Evolutionary conservation across 2,888 invertebrate genomes (phyloP), one percentile per base, ranked within the genome.

Genomic region (Poecilus cupreus): DNA sequence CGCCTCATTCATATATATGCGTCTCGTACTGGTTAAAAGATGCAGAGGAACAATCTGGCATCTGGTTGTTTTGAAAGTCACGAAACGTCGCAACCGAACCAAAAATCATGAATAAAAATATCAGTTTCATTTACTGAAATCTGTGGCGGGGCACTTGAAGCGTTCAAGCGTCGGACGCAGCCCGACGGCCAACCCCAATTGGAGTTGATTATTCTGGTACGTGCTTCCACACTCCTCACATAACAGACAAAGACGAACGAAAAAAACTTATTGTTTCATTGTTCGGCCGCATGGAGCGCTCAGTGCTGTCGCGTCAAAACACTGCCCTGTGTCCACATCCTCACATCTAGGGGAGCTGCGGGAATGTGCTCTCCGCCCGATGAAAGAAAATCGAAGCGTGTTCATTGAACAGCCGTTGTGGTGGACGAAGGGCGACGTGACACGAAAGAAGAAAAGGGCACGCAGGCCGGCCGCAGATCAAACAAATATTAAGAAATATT

Each of bases 401-500:
- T 80, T 80, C 80, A 80, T 80, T 72, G 72, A 80, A 72, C 80
- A 72, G 54, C 80, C 72, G 80, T 80, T 72, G 18, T 49, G 16
- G 64, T 68, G 80, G 24, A 80, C 70, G 57, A 6, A 49, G 43
- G 72, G 10, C 24, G 37, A 80, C 80, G 80, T 80, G 80, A 72
- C 54, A 54, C 3, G 80, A 72, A 80, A 80, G 16, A 54, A 4
- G 18, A 79, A 22, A 37, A 49, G 49, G 51, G 18, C 32, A 32
- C 64, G 32, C 20, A 10, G 10, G n/a, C 16, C 39, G n/a, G 16
- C 32, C 32, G 16, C 78, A 64, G 78, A 64, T 78, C 70, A 79
- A 79, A 80, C 80, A 80, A 80, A 80, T 80, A 80, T 80, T 70
- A 80, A 54, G 54, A 80, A 72, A 80, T 80, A 77, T 77, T 49